A percentile compares a stretch with the other conserved stretches of the same genome.
These are phyloP conservation scores for Parambassis ranga DNA, from an alignment of 2,797 vertebrate species.

Conservation along the genomic window DNA sequence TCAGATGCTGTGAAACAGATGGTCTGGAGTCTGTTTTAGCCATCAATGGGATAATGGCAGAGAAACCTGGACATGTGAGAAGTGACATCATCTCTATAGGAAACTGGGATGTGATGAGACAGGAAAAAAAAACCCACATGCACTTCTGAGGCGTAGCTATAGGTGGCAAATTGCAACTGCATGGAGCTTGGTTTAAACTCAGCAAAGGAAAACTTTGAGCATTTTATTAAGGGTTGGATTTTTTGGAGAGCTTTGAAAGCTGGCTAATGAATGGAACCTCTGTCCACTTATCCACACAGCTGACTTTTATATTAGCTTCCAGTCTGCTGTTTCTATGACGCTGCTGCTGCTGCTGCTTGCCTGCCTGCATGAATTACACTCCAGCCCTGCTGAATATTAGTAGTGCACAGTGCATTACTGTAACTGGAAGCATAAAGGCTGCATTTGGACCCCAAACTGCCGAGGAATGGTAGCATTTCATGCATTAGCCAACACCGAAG, in stretches of 20 bases:
- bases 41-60: conserved; percentile 36
- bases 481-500: conserved; percentile 44
- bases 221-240: conserved; percentile 46
- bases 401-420: conserved; percentile 48
- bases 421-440: conserved; percentile 47
- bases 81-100: conserved; percentile 56
- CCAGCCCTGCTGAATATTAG: conserved; percentile 38
- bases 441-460: conserved; percentile 30
- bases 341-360: too few relatives aligned
- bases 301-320: conserved; percentile 59
- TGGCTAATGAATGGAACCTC: conserved; percentile 70
- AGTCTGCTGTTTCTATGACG: conserved; percentile 38
- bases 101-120: conserved; percentile 42
- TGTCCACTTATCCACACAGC: conserved; percentile 59
- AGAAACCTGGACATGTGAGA: conserved; percentile 32
- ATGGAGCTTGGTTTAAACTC: neutral
- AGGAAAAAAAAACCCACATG: neutral
- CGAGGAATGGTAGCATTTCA: conserved; percentile 40
- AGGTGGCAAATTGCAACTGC: neutral
- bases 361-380: conserved; percentile 47
- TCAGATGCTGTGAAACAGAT: conserved; percentile 57
- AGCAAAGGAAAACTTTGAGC: conserved; percentile 17
- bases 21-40: conserved; percentile 49
- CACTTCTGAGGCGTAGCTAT: neutral
- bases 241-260: conserved; percentile 58